Evolutionary conservation across 2,797 vertebrate species (phyloP).

Genomic region (Phataginus tetradactyla): DNA sequence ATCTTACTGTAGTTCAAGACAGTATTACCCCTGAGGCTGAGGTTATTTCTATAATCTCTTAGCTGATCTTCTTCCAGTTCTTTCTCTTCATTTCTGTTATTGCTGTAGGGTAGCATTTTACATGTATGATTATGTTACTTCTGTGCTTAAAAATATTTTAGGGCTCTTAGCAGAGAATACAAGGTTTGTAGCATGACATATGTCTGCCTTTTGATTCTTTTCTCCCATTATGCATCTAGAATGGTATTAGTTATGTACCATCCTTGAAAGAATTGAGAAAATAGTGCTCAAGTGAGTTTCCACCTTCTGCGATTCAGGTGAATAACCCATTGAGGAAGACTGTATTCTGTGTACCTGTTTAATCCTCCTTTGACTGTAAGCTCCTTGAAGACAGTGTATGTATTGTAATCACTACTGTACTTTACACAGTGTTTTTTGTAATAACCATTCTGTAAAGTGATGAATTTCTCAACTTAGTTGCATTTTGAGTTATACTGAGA

Average conservation of each 20-base stretch:
- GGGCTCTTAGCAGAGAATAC: neutral
- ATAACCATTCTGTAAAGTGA: neutral
- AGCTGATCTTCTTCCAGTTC: constrained; percentile 12
- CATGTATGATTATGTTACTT: constrained; percentile 43
- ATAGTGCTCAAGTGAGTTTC: constrained; percentile 23
- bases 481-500: constrained; percentile 26
- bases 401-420: neutral
- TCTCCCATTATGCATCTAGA: neutral
- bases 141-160: constrained; percentile 50
- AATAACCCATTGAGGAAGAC: constrained; percentile 3
- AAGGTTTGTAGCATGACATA: neutral
- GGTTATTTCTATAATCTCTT: neutral
- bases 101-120: constrained; percentile 28
- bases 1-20: neutral
- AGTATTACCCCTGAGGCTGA: neutral
- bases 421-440: neutral
- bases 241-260: constrained; percentile 2
- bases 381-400: constrained; percentile 30
- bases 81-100: constrained; percentile 1
- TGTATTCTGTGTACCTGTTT: neutral
- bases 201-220: neutral
- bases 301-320: neutral
- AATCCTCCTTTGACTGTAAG: constrained; percentile 9
- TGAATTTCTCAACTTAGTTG: constrained; percentile 29
- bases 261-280: constrained; percentile 49